phyloP scores from a whole-genome alignment of 1,140 invertebrate genomes.

The Helicoverpa armigera region DNA sequence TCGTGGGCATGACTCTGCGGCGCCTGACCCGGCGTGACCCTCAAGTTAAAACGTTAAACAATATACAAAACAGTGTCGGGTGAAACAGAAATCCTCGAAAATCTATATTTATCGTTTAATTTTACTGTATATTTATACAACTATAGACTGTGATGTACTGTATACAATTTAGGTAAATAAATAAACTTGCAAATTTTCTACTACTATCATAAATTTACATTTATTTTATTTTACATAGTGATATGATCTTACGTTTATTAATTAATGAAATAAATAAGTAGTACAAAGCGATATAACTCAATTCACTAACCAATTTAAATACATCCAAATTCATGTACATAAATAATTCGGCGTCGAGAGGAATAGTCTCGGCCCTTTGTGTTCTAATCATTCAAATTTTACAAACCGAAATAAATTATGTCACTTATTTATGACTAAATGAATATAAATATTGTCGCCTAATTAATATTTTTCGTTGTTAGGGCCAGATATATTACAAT shows the following conservation, averaged over 20 bases:
- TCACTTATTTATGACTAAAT: not conserved
- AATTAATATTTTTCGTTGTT: slow-evolving; percentile 54
- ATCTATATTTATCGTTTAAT: slow-evolving; percentile 27
- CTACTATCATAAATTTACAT: slow-evolving; percentile 49
- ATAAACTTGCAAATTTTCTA: slow-evolving; percentile 49
- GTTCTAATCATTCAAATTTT: slow-evolving; percentile 13
- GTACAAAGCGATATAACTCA: slow-evolving; percentile 50
- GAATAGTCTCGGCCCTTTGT: slow-evolving; percentile 55
- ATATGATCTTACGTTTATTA: slow-evolving; percentile 60
- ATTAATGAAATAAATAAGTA: slow-evolving; percentile 52
- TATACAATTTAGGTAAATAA: slow-evolving; percentile 51
- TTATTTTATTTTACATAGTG: slow-evolving; percentile 58
- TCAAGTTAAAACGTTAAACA: slow-evolving; percentile 25
- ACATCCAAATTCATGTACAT: slow-evolving; percentile 50
- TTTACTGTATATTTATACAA: slow-evolving; percentile 43
- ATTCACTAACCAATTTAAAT: slow-evolving; percentile 64
- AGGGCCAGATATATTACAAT: slow-evolving; percentile 45
- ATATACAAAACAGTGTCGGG: slow-evolving; percentile 39
- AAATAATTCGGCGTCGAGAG: slow-evolving; percentile 74
- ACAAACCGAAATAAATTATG: slow-evolving; percentile 10
- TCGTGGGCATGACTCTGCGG: slow-evolving; percentile 45
- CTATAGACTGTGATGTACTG: slow-evolving; percentile 55
- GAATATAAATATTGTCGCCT: slow-evolving; percentile 1
- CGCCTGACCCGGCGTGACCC: slow-evolving; percentile 7
- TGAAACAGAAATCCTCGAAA: slow-evolving; percentile 34